Conservation (phyloP, 2,888 invertebrate genomes). For the Cylindroiulus punctatus region DNA sequence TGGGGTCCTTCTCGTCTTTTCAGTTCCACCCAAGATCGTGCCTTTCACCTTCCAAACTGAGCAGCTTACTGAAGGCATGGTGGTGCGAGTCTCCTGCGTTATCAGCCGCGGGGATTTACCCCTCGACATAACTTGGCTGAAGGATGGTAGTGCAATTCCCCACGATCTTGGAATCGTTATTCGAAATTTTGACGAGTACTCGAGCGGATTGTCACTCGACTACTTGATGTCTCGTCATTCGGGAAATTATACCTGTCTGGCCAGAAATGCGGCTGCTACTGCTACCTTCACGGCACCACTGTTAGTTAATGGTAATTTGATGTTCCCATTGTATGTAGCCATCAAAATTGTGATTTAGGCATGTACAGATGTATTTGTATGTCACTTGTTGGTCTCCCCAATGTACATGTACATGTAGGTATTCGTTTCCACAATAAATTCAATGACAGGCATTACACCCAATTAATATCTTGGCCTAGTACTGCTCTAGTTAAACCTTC, state of each 20-base stretch:
- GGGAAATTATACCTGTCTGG: constrained; percentile 65
- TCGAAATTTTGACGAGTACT: constrained; percentile 60
- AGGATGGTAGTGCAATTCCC: constrained; percentile 72
- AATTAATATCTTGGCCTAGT: too few species aligned
- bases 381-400: too few species aligned
- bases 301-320: constrained; percentile 55
- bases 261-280: constrained; percentile 56
- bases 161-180: constrained; percentile 57
- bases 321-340: too few species aligned
- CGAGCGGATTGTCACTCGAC: constrained; percentile 70
- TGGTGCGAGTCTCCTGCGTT: constrained; percentile 60
- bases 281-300: constrained; percentile 56
- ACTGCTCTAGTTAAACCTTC: too few species aligned
- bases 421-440: too few species aligned
- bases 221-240: constrained; percentile 62
- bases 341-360: too few species aligned
- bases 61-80: constrained; percentile 59
- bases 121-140: constrained; percentile 75
- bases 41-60: constrained; percentile 60
- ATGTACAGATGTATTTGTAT: too few species aligned
- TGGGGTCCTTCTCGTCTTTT: constrained; percentile 60
- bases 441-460: too few species aligned
- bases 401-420: too few species aligned
- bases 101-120: constrained; percentile 64
- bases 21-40: constrained; percentile 60